These are phyloP conservation scores for Bombus turneri DNA, from an alignment of 1,140 invertebrate species.

Conservation along the genomic window DNA sequence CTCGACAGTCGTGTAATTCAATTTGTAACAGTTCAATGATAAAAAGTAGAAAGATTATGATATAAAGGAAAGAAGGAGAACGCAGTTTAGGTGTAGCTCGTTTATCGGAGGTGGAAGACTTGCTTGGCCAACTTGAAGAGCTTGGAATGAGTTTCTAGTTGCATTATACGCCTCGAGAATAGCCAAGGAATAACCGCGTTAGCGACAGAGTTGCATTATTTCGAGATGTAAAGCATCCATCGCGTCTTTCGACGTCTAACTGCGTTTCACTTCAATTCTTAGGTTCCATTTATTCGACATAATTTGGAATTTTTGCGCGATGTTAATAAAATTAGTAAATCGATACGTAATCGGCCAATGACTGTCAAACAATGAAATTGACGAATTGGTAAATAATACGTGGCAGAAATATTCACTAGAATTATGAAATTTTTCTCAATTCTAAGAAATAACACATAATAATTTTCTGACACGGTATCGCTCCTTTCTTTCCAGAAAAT, in stretches of 20 bases:
- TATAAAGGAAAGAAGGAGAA: background rate
- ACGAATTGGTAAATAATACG: no score
- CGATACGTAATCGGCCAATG: no score
- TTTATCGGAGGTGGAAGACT: constrained; percentile 14
- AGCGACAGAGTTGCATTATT: constrained; percentile 46
- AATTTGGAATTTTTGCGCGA: no score
- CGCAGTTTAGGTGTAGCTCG: constrained; percentile 48
- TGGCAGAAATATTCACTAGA: no score
- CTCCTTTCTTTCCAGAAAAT: constrained; percentile 64
- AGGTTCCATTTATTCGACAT: background rate
- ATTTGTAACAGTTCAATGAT: constrained; percentile 21
- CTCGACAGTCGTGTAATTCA: constrained; percentile 26
- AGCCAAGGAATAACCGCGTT: constrained; percentile 53
- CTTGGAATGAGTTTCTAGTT: constrained; percentile 59
- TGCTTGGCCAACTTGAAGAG: constrained; percentile 53
- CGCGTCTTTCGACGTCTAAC: constrained; percentile 52
- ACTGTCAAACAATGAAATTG: no score
- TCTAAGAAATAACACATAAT: no score
- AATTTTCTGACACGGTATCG: background rate
- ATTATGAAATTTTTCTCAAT: no score
- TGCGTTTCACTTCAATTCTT: constrained; percentile 42
- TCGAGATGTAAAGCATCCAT: constrained; percentile 39
- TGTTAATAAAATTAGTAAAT: no score
- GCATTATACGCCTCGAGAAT: constrained; percentile 59
- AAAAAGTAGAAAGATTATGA: background rate